Evolutionary conservation across 2,113 vertebrate species (phyloP).

Genomic region (Suricata suricatta): DNA sequence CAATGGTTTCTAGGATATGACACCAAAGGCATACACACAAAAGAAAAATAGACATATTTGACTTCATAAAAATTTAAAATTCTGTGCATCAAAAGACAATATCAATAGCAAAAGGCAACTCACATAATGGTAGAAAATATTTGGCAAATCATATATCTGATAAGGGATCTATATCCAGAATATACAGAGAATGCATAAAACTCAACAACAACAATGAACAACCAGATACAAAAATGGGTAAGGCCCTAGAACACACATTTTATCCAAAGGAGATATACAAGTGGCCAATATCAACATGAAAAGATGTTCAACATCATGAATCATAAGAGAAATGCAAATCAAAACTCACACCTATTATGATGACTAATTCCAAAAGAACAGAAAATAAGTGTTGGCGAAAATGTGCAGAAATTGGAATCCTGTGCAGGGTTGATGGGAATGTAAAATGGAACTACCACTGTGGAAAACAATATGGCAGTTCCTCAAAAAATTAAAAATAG

Average conservation of each 20-base stretch:
- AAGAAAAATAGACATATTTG: background rate
- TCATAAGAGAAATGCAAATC: background rate
- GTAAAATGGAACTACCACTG: background rate
- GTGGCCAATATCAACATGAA: background rate
- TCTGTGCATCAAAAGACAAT: background rate
- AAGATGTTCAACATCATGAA: background rate
- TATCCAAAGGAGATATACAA: background rate
- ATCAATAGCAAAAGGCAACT: background rate
- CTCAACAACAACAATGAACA: background rate
- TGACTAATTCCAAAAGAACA: background rate
- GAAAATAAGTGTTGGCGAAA: background rate
- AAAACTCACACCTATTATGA: background rate
- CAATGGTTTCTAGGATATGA: background rate
- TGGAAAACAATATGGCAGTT: background rate
- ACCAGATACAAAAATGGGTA: background rate
- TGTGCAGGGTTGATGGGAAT: background rate
- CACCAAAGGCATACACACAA: background rate
- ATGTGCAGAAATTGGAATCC: background rate
- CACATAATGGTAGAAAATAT: background rate
- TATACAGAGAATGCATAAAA: background rate
- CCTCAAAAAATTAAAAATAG: background rate
- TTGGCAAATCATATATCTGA: background rate
- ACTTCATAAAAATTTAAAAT: background rate
- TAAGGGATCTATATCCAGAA: background rate
- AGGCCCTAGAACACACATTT: background rate